These are phyloP conservation scores for Halichoeres trimaculatus DNA, from an alignment of 2,113 vertebrate species.

Conservation along the genomic window DNA sequence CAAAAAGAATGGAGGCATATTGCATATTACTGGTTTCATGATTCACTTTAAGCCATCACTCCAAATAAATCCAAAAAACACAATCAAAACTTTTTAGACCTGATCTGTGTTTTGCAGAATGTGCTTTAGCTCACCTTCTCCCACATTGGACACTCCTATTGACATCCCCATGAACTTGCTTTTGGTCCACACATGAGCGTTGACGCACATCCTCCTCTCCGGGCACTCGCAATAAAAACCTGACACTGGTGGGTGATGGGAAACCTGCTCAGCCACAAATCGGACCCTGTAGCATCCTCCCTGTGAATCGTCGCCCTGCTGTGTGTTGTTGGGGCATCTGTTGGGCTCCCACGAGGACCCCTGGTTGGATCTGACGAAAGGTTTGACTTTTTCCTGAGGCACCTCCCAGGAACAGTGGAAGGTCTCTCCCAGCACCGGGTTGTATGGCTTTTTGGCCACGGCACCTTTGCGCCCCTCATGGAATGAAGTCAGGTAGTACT, in stretches of 20 bases:
- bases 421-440: constrained; percentile 94
- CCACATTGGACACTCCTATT: constrained; percentile 96
- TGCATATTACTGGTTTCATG: no score
- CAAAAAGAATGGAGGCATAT: no score
- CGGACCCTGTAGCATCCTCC: constrained; percentile 86
- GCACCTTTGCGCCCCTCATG: constrained; percentile 96
- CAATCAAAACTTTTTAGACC: no score
- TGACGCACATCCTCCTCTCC: constrained; percentile 92
- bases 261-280: constrained; percentile 96
- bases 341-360: constrained; percentile 63
- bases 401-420: constrained; percentile 97
- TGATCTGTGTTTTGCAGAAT: no score
- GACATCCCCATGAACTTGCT: constrained; percentile 99
- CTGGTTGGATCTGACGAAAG: constrained; percentile 74
- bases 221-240: constrained; percentile 97
- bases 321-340: constrained; percentile 65
- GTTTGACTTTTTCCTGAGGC: constrained; percentile 88
- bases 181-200: constrained; percentile 95
- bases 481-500: constrained; percentile 97
- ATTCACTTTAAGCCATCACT: no score
- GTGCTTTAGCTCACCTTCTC: constrained; percentile 87
- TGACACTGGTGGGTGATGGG: constrained; percentile 94
- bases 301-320: constrained; percentile 68
- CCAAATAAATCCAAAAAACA: no score
- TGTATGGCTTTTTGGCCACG: constrained; percentile 97